Evolutionary conservation across 2,113 vertebrate genomes (phyloP), one percentile per base, ranked within the genome.

Genomic region (Laticauda laticaudata): DNA sequence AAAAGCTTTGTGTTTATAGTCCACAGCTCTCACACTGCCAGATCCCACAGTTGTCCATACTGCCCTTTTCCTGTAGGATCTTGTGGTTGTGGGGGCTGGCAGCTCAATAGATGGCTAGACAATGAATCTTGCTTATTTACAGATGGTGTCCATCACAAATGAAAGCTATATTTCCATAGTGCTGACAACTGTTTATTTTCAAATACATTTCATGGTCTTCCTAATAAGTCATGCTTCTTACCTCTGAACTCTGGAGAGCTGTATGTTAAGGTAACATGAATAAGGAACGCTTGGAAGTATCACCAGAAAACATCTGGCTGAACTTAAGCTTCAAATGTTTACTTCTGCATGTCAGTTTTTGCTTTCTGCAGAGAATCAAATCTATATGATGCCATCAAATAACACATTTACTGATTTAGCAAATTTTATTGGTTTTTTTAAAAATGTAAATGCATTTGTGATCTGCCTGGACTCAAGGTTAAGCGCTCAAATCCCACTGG

Each of bases 111-210:
- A 45, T 45, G 45, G 45, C 5, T 45, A 45, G 45, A 8, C 10
- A 21, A 6, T n/a, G 24, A 81, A 45, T 34, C 86, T 96, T 90
- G 14, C 89, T 94, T 92, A 0, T 0, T 55, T 20, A 85, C 53
- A 95, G 95, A 96, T 94, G 93, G 86, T 93, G 89, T 91, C 89
- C 34, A 93, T 94, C 93, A 92, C 94, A 26, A 24, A 54, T 57
- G 94, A 93, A 94, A 92, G 95, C 95, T 96, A 95, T 95, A 96
- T 95, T 95, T 94, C 7, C 18, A 91, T 92, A 95, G 91, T 95
- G 64, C 94, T 96, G 95, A 94, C 75, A 94, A 93, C 24, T 48
- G 61, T 89, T 92, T 55, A 81, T 88, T 92, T 81, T 59, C 51
- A 34, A 95, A 94, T 92, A 93, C 45, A 95, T 93, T 94, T 75